Conservation (phyloP, 2,888 invertebrate species). For the Diaprepes abbreviatus region DNA sequence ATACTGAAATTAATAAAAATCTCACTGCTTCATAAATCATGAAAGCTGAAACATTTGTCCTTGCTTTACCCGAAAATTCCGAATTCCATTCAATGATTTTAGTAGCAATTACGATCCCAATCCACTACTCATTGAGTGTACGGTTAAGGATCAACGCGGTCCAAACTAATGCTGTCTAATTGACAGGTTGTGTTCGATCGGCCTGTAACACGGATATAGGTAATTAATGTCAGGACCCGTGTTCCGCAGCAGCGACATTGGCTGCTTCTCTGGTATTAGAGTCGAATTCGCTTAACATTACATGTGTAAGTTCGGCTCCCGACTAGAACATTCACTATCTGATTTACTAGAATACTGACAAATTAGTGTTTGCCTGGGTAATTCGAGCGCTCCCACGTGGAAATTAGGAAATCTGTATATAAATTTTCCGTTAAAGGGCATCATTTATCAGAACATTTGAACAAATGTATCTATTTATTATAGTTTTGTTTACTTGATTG, state of each 20-base stretch:
- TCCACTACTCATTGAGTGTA: slow-evolving; percentile 34
- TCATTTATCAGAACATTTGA: too few relatives aligned
- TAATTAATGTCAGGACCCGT: slow-evolving; percentile 69
- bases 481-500: too few relatives aligned
- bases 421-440: too few relatives aligned
- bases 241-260: slow-evolving; percentile 55
- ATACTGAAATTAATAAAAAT: not conserved
- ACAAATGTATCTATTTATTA: too few relatives aligned
- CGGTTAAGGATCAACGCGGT: slow-evolving; percentile 46
- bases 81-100: slow-evolving; percentile 23
- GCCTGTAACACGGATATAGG: slow-evolving; percentile 67
- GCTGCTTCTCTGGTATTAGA: slow-evolving; percentile 58
- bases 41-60: not conserved
- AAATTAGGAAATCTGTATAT: not conserved
- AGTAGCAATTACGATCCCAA: slow-evolving; percentile 20
- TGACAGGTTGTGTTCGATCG: slow-evolving; percentile 69
- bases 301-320: slow-evolving; percentile 59
- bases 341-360: slow-evolving; percentile 49
- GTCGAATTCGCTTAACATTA: slow-evolving; percentile 64
- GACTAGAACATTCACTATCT: slow-evolving; percentile 49
- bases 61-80: not conserved
- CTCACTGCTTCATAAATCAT: not conserved
- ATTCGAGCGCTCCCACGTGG: slow-evolving; percentile 5
- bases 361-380: slow-evolving; percentile 36
- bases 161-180: slow-evolving; percentile 67